Base-by-base conservation (phyloP, 2,797 vertebrate species). In the Enteromius paludinosus region DNA sequence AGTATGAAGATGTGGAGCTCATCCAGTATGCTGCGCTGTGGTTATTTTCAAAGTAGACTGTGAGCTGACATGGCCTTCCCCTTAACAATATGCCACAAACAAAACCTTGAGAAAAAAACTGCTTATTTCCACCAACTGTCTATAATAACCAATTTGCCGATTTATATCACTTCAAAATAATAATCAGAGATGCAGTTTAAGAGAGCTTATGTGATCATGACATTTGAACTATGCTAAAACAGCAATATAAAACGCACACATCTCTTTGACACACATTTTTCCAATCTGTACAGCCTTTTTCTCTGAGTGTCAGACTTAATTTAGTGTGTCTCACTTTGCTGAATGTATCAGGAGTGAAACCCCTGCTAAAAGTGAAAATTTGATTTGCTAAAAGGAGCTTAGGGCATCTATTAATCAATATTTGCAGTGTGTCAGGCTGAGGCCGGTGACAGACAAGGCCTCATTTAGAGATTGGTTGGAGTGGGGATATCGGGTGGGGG, bases 341-440 rank as follows among this genome's bases (percentile, higher is more conserved):
- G 93, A 93, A 95, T 95, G 95, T 95, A 95, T 92, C 88, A 94
- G 93, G 94, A 93, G 93, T 90, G 93, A 96, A 92, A 96, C 96
- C 94, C 93, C 94, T 94, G 95, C 96, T 95, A 96, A 96, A 96
- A 97, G 95, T 96, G 95, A 96, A 96, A 96, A 96, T 97, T 96
- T 98, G 96, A 98, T 98, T 98, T 98, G 97, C 96, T 98, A 98
- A 98, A 98, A 98, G 96, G 96, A 97, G 96, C 96, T 95, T 95
- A 97, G 95, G 95, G 96, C 95, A 95, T 96, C 96, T 97, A 97
- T 97, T 96, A 98, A 98, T 98, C 97, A 98, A 98, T 98, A 97
- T 97, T 96, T 96, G 95, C 94, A 93, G 94, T 96, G 95, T 96
- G 96, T 96, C 95, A 96, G 95, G 93, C 92, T 93, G 92, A 95